Evolutionary conservation across 2,888 invertebrate species (phyloP).

Genomic region (Drosophila diplacantha): DNA sequence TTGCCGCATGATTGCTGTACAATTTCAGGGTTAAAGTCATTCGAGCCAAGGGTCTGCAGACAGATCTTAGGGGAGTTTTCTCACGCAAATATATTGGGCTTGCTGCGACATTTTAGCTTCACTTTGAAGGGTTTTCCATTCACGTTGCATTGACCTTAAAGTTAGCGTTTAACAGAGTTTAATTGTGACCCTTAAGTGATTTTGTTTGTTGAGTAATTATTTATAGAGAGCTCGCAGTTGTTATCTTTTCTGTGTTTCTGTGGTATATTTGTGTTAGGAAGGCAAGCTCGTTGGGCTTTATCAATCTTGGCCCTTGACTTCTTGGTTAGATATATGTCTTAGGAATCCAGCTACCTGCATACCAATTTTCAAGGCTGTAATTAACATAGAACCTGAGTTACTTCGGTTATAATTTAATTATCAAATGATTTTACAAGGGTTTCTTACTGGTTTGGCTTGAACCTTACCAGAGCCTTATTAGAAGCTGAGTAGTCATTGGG

Average conservation of each 20-base stretch:
- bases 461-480: rapidly evolving
- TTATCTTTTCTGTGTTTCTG: neutral
- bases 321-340: neutral
- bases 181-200: neutral
- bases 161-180: neutral
- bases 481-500: neutral
- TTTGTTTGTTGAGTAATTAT: neutral
- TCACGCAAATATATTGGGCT: neutral
- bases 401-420: neutral
- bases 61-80: neutral
- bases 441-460: neutral
- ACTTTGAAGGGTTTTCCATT: neutral
- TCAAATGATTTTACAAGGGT: neutral
- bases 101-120: neutral
- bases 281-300: neutral
- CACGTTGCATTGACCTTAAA: neutral
- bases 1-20: constrained; percentile 26
- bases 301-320: neutral
- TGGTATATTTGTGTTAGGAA: no score
- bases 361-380: neutral
- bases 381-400: neutral
- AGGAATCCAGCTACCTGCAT: neutral
- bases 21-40: constrained; percentile 51
- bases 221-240: neutral
- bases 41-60: constrained; percentile 19